Evolutionary conservation across 2,888 invertebrate genomes (phyloP), one percentile per base, ranked within the genome.

Genomic region (Heliconius cydno): DNA sequence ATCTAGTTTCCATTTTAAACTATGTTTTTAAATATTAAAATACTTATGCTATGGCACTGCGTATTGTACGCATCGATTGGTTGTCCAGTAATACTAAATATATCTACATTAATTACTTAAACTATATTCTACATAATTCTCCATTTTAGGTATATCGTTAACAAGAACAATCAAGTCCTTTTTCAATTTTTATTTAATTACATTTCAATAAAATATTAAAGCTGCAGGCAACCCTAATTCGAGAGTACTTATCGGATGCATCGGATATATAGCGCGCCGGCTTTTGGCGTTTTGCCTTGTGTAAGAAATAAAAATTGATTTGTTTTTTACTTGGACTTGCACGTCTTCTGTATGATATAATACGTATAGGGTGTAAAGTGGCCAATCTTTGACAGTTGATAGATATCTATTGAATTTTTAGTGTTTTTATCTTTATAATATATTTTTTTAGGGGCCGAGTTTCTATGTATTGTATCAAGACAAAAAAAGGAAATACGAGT

Each of bases 171-270:
- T 65, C 15, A 65, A 65, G 28, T 60, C 12, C 12, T 4, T 60
- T n/a, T 22, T 60, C 3, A n/a, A 60, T 60, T n/a, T 60, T 60
- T 60, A 60, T 60, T n/a, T n/a, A 57, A 19, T 10, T 57, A 57
- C 9, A 22, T 57, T 57, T 57, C 3, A 57, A 22, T 57, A n/a
- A 60, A 38, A 38, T 28, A 25, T 25, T 65, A 22, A 52, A 52
- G 22, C 22, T 3, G 28, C 3, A 38, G 41, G 28, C 75, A 75
- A 30, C 75, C 75, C 65, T 75, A 66, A 3, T 7, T 46, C 28
- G 74, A 74, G 78, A 74, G 78, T 68, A 72, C 78, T 78, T 78
- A 74, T 74, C 78, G 52, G 67, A 60, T 78, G 78, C 78, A 78
- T 78, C 78, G 78, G 74, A 78, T 78, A 78, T 78, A 78, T 78